Base-by-base conservation (phyloP, 2,797 vertebrate genomes). In the Gorsachius magnificus region DNA sequence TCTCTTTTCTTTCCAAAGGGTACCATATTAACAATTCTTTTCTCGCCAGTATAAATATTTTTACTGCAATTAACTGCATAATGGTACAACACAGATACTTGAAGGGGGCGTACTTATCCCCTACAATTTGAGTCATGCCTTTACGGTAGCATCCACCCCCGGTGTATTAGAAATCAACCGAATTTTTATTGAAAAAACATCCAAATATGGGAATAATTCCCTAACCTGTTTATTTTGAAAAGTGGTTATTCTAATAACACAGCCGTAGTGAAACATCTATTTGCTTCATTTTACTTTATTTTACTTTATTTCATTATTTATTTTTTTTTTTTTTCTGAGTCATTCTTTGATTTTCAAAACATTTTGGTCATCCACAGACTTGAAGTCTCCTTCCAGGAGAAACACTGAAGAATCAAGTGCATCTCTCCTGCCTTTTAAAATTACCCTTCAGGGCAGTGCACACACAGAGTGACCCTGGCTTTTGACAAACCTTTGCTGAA, bases 401-500 rank as follows among this genome's bases (percentile, higher is more conserved):
- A 98, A 98, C 97, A 98, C 95, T 93, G 96, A 94, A 96, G 98
- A 98, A 98, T 98, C 97, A 91, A 98, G 97, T 97, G 96, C 94
- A 96, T 96, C 97, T 98, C 96, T 98, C 96, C 87, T 90, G 98
- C 97, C 80, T 96, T 98, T 98, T 96, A 97, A 97, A 98, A 98
- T 97, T 96, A 97, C 98, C 98, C 99, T 98, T 97, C 97, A 97
- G 99, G 99, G 99, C 98, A 98, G 97, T 97, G 98, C 98, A 98
- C 96, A 95, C 96, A 97, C 97, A 95, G 96, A 98, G 98, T 98
- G 98, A 99, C 99, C 98, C 98, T 94, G 96, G 98, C 98, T 99
- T 99, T 99, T 98, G 98, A 99, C 98, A 98, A 99, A 99, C 98
- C 98, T 98, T 99, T 98, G 99, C 98, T 98, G 98, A 98, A 98